Evolutionary conservation across 2,888 invertebrate species (phyloP), one percentile per base, ranked within the genome.

Genomic region (Clusia tigrina): DNA sequence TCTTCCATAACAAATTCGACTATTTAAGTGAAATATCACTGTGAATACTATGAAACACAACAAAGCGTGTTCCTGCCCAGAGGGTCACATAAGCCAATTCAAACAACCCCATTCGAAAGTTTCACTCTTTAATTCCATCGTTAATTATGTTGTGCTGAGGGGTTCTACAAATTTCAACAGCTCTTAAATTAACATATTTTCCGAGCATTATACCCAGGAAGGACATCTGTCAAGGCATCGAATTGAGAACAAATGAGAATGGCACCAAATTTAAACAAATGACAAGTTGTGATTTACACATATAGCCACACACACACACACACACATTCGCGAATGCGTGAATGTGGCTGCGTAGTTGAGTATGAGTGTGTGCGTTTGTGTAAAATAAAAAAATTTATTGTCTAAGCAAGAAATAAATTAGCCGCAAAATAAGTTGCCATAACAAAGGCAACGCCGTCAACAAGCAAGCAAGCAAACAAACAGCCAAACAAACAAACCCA

Each of bases 341-440:
- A 22, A 52, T 52, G 12, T 53, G 15, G 2, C 2, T 53, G 24
- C 24, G 9, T 15, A 22, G 23, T 10, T 24, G 53, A 24, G 24
- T 53, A 18, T 32, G 24, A 2, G 15, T 42, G 42, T 26, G n/a
- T 60, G 46, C 5, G 54, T 10, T n/a, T 60, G 15, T 54, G 53
- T 59, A 54, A 71, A 75, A 69, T 73, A 74, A 68, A 74, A n/a
- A 73, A 78, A 78, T 78, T 74, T 78, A 78, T 78, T 78, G 72
- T 71, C 74, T 71, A 71, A 69, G 64, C 64, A 68, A 67, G 69
- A 72, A 74, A 78, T 78, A 78, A 78, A 78, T 78, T 78, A 78
- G 72, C 65, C 64, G 54, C 64, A 65, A 60, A 55, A 60, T 54
- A 55, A 60, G 51, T 55, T 26, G 48, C 72, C 72, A 74, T 66